Conservation (phyloP, 2,888 invertebrate species). For the Perizoma affinitatum region DNA sequence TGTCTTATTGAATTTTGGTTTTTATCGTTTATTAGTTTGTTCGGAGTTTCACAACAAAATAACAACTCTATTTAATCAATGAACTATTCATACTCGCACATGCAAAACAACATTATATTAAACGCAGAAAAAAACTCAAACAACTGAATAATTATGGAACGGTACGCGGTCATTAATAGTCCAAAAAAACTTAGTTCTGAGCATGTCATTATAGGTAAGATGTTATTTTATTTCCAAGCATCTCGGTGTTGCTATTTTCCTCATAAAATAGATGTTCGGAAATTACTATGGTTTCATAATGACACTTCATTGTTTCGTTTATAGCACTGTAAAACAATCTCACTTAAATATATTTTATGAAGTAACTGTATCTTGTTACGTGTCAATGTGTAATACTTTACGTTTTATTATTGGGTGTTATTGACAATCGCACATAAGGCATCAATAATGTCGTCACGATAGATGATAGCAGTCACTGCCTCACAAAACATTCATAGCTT, state of each 20-base stretch:
- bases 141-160: too few species aligned
- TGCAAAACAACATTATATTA: too few species aligned
- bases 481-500: slow-evolving; percentile 84
- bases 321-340: slow-evolving; percentile 12
- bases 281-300: too few species aligned
- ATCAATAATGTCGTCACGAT: slow-evolving; percentile 46
- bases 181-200: too few species aligned
- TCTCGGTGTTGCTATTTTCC: slow-evolving; percentile 3
- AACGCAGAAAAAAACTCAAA: too few species aligned
- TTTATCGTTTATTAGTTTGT: not conserved
- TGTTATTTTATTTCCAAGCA: slow-evolving; percentile 8
- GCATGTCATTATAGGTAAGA: slow-evolving; percentile 4
- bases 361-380: slow-evolving; percentile 20
- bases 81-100: too few species aligned
- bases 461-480: slow-evolving; percentile 81
- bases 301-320: slow-evolving; percentile 10
- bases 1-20: slow-evolving; percentile 20
- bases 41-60: too few species aligned
- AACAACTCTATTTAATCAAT: too few species aligned
- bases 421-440: slow-evolving; percentile 23
- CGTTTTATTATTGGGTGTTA: slow-evolving; percentile 21
- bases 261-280: not conserved
- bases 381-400: slow-evolving; percentile 19
- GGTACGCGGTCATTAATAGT: too few species aligned
- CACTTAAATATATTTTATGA: slow-evolving; percentile 2